These are phyloP conservation scores for Paedocypris sp. DNA, from an alignment of 2,113 vertebrate species.

Conservation along the genomic window DNA sequence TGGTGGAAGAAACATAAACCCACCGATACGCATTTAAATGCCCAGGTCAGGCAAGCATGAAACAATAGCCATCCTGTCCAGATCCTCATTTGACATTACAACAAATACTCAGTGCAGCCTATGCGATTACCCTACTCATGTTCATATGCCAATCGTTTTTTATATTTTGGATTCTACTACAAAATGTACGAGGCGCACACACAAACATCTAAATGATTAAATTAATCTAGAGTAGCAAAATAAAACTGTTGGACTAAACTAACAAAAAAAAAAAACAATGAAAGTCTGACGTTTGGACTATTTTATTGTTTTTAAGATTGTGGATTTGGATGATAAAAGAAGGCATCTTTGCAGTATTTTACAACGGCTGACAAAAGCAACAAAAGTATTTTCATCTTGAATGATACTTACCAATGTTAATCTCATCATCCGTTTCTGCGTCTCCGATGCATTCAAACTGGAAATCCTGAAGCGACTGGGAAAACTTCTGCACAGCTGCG, in stretches of 20 bases:
- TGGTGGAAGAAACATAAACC: not conserved
- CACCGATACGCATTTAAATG: not conserved
- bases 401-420: slow-evolving; percentile 82
- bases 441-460: slow-evolving; percentile 96
- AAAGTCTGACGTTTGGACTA: too few species aligned
- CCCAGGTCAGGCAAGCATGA: not conserved
- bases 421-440: slow-evolving; percentile 94
- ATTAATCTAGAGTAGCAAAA: too few species aligned
- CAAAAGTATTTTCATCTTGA: not conserved
- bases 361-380: too few species aligned
- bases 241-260: too few species aligned
- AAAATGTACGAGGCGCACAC: too few species aligned
- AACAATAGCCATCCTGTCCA: slow-evolving; percentile 9
- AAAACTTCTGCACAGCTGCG: slow-evolving; percentile 90
- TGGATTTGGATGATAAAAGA: not conserved
- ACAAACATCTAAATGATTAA: too few species aligned
- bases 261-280: too few species aligned
- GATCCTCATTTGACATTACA: not conserved
- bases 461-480: slow-evolving; percentile 90
- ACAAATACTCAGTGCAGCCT: not conserved
- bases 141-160: too few species aligned
- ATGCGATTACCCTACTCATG: not conserved
- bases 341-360: too few species aligned
- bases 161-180: too few species aligned
- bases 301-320: too few species aligned